phyloP scores from a whole-genome alignment of 2,797 vertebrate genomes.

The Tarsius wallacei region DNA sequence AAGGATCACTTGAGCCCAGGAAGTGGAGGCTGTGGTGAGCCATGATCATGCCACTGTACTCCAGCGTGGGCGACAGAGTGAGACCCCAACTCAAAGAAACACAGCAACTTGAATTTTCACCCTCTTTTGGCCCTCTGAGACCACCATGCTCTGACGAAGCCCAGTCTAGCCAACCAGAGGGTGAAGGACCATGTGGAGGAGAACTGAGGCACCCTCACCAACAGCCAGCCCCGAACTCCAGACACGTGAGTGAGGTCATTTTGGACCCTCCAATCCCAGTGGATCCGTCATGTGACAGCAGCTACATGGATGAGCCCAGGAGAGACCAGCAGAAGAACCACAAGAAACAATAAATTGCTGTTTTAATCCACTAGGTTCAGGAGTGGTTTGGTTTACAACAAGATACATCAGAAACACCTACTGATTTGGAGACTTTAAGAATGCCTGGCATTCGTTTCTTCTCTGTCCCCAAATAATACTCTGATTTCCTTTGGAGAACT shows the following conservation, averaged over 20 bases:
- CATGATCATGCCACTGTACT: not conserved
- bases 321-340: not conserved
- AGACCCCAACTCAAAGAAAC: not conserved
- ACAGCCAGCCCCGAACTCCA: not conserved
- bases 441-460: not conserved
- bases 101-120: not conserved
- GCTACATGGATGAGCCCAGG: not conserved
- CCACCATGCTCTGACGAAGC: not conserved
- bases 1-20: no score
- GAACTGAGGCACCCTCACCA: not conserved
- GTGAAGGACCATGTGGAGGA: not conserved
- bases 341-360: not conserved
- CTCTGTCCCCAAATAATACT: not conserved
- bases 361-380: not conserved
- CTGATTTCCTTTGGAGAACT: slow-evolving; percentile 39
- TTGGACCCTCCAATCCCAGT: not conserved
- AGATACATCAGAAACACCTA: not conserved
- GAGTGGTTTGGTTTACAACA: not conserved
- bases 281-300: not conserved
- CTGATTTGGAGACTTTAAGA: not conserved
- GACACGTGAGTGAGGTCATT: not conserved
- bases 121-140: not conserved
- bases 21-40: no score
- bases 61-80: not conserved
- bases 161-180: not conserved